A percentile compares a stretch with the other conserved stretches of the same genome.
These are phyloP conservation scores for Mermis nigrescens DNA, from an alignment of 2,888 invertebrate genomes.

Conservation along the genomic window DNA sequence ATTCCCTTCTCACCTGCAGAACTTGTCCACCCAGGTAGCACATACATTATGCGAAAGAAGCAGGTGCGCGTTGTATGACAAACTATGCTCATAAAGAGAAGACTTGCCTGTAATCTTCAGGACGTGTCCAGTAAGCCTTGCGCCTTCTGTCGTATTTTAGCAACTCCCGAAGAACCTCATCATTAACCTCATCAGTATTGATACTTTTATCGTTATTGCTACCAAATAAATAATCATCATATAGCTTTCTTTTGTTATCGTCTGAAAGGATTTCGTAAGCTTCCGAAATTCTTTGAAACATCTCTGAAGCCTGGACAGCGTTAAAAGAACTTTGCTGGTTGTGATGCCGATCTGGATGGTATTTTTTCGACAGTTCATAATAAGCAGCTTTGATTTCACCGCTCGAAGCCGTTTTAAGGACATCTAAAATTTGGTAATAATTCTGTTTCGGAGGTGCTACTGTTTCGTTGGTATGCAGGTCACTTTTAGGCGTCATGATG, in stretches of 20 bases:
- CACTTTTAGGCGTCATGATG: no score
- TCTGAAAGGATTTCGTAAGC: conserved; percentile 3
- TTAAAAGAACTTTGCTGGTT: not conserved
- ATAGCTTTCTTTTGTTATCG: not conserved
- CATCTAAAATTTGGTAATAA: not conserved
- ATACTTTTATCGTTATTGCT: not conserved
- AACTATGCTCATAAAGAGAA: no score
- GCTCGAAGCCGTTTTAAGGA: not conserved
- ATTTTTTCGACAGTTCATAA: conserved; percentile 25
- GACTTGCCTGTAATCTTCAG: not conserved
- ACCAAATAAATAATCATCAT: not conserved
- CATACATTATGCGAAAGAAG: no score
- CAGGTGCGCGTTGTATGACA: no score
- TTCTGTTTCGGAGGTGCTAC: not conserved
- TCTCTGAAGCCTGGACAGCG: conserved; percentile 17
- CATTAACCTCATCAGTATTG: not conserved
- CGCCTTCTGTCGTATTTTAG: not conserved
- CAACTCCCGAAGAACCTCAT: not conserved
- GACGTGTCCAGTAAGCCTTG: not conserved
- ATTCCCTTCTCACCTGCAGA: no score
- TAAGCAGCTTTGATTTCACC: conserved; percentile 26
- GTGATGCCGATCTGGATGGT: conserved; percentile 25
- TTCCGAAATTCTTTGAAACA: conserved; percentile 22
- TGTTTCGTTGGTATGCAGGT: no score
- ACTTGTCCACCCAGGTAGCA: no score